Conservation (phyloP, 2,113 vertebrate genomes). For the Oostethus manadensis region DNA sequence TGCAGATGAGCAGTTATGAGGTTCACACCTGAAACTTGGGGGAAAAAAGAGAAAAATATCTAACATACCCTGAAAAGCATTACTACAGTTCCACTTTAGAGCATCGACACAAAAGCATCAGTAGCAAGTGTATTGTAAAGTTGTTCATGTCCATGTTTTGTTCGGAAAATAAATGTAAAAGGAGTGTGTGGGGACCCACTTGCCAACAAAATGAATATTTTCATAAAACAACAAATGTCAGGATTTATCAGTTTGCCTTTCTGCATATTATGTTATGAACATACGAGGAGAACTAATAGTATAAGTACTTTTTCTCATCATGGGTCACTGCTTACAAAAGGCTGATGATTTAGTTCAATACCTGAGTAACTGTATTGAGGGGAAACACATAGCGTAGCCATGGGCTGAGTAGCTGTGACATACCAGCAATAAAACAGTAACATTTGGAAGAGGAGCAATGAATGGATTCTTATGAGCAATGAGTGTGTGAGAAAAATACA, state of each 20-base stretch:
- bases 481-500: constrained; percentile 41
- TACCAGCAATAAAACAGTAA: constrained; percentile 32
- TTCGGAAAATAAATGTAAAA: constrained; percentile 32
- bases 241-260: constrained; percentile 15
- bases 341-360: constrained; percentile 60
- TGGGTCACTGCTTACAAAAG: constrained; percentile 43
- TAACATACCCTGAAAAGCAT: constrained; percentile 27
- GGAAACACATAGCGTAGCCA: constrained; percentile 43
- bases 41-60: constrained; percentile 22
- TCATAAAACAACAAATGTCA: constrained; percentile 17
- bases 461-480: constrained; percentile 25
- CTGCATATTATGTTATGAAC: constrained; percentile 11
- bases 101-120: constrained; percentile 25
- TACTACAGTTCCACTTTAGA: constrained; percentile 22
- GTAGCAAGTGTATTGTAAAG: constrained; percentile 26
- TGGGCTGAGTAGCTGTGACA: constrained; percentile 42
- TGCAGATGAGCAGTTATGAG: constrained; percentile 21
- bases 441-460: constrained; percentile 38
- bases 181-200: background rate
- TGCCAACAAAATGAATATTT: constrained; percentile 18
- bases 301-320: constrained; percentile 39
- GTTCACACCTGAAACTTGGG: constrained; percentile 29
- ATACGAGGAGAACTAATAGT: constrained; percentile 12
- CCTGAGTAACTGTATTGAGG: constrained; percentile 66
- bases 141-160: constrained; percentile 33